Evolutionary conservation across 2,797 vertebrate species (phyloP), one percentile per base, ranked within the genome.

Genomic region (Silurus aristotelis): DNA sequence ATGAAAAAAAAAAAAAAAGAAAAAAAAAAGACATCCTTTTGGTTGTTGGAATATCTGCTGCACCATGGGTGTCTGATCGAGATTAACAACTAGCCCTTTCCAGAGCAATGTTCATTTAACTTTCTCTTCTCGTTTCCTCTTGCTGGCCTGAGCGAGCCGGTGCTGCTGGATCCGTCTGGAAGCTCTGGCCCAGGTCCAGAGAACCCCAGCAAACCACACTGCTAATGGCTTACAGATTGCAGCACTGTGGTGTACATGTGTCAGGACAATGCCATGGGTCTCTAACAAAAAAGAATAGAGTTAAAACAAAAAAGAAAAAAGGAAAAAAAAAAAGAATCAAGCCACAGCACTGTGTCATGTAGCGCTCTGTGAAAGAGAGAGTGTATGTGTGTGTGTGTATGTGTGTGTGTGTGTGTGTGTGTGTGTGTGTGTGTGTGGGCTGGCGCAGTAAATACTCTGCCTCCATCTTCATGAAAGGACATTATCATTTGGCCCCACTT

Each of bases 221-320:
- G 52, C 95, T 98, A 98, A 98, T 97, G 95, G 95, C 95, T 95
- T 96, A 96, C 97, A 99, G 96, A 96, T 91, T 95, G 96, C 93
- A 94, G 94, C 93, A 82, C 94, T 93, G 92, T 89, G 91, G 93
- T 92, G 91, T 91, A 90, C 91, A 93, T 94, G 95, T 95, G 96
- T 97, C 94, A 95, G 92, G 93, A 93, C 91, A 91, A 95, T 94
- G 95, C 94, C 94, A 94, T 48, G 84, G 87, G 93, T 91, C 92
- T 91, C 88, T 90, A 89, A 94, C 90, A 87, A 94, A 82, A 84
- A 85, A 87, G 70, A 82, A 31, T 43, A 83, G 68, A 52, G 82
- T 55, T 12, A 20, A 56, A 82, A 52, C 64, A 73, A 73, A 79
- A 72, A 52, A 73, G 70, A 79, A 72, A 52, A 77, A 60, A 85